Percentiles rank a stretch among this genome's conserved stretches.
These are phyloP conservation scores for Keiferia lycopersicella DNA, from an alignment of 2,888 invertebrate species.

Conservation along the genomic window DNA sequence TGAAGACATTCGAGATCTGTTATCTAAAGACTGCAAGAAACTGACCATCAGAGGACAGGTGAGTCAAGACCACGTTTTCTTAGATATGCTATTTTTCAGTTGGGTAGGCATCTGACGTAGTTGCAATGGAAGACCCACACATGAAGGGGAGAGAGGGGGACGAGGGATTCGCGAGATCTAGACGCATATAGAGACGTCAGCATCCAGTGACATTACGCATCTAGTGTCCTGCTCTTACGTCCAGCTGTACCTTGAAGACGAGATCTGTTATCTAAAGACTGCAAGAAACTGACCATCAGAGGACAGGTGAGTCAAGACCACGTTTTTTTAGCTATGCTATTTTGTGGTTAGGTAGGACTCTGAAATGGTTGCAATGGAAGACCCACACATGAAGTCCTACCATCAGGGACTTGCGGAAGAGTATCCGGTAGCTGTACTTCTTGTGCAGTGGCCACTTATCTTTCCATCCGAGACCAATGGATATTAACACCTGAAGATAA, in stretches of 20 bases:
- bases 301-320: conserved; percentile 39
- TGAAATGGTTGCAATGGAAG: no score
- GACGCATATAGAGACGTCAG: conserved; percentile 91
- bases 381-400: conserved; percentile 89
- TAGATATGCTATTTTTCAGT: no score
- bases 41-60: conserved; percentile 77
- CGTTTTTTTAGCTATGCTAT: no score
- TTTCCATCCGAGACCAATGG: no score
- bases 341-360: no score
- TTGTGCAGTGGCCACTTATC: no score
- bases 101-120: no score
- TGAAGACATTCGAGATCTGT: conserved; percentile 89
- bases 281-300: conserved; percentile 86
- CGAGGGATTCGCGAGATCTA: conserved; percentile 98
- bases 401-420: no score
- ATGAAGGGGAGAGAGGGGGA: conserved; percentile 86
- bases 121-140: conserved; percentile 88
- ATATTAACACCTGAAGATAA: no score
- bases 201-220: conserved; percentile 96
- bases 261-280: conserved; percentile 86
- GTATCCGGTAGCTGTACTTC: no score
- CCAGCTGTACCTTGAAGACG: conserved; percentile 97
- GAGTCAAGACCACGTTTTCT: no score
- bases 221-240: conserved; percentile 97
- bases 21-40: conserved; percentile 88